Evolutionary conservation across 1,140 invertebrate genomes (phyloP).

Genomic region (Saccostrea glomerata): DNA sequence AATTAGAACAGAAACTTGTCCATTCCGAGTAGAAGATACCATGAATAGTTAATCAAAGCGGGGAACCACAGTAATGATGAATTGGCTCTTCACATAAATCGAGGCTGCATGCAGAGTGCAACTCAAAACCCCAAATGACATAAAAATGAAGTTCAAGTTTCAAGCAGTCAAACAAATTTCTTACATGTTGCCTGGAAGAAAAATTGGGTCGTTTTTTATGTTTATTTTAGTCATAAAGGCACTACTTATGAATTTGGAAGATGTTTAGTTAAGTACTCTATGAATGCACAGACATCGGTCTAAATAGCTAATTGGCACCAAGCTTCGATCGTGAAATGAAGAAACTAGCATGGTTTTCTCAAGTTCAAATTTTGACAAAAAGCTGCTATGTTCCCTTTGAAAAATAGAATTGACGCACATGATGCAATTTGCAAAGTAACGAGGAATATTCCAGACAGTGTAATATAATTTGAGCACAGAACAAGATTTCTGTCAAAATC

Average conservation of each 20-base stretch:
- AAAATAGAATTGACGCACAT: conserved; percentile 7
- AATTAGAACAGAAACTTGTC: neutral
- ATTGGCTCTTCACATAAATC: neutral
- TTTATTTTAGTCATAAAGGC: conserved; percentile 16
- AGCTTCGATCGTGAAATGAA: neutral
- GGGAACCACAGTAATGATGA: neutral
- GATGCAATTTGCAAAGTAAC: conserved; percentile 14
- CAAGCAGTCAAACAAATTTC: neutral
- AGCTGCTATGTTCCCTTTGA: neutral
- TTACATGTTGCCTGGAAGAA: conserved; percentile 10
- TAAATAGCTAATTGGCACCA: neutral
- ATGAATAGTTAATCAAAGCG: neutral
- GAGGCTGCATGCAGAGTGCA: neutral
- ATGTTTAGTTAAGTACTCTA: neutral
- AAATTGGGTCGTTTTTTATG: neutral
- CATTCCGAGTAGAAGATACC: neutral
- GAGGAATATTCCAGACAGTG: neutral
- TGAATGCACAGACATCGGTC: neutral
- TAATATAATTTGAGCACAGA: conserved; percentile 16
- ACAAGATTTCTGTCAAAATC: neutral
- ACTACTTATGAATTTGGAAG: neutral
- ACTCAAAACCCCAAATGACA: neutral
- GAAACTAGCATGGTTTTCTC: conserved; percentile 1
- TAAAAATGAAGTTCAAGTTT: conserved; percentile 16
- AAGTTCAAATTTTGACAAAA: conserved; percentile 8